A percentile compares a stretch with the other conserved stretches of the same genome.
These are phyloP conservation scores for Leucoraja erinaceus DNA, from an alignment of 2,113 vertebrate species.

Conservation along the genomic window DNA sequence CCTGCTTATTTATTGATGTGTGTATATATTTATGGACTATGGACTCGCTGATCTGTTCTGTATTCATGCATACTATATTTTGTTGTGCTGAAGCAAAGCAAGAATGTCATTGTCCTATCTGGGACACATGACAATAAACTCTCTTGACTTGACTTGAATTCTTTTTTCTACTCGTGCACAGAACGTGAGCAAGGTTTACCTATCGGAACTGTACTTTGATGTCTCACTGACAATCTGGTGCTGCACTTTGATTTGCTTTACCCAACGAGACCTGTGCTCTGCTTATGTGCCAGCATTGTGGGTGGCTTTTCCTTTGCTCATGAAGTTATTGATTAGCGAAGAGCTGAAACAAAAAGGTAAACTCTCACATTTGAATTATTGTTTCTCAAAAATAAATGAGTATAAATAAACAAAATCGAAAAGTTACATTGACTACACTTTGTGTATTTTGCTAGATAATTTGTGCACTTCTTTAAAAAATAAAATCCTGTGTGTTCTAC, in stretches of 20 bases:
- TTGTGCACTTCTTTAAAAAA: too few species aligned
- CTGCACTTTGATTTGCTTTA: constrained; percentile 64
- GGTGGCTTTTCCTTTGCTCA: constrained; percentile 79
- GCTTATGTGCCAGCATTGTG: constrained; percentile 81
- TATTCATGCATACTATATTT: too few species aligned
- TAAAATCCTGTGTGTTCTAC: too few species aligned
- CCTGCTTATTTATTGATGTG: too few species aligned
- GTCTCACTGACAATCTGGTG: constrained; percentile 77
- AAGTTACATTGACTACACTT: not conserved
- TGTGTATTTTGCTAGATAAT: not conserved
- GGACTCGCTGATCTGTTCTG: too few species aligned
- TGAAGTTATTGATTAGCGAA: constrained; percentile 66
- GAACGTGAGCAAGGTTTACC: constrained; percentile 64
- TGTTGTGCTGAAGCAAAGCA: too few species aligned
- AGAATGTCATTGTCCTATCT: too few species aligned
- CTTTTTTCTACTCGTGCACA: constrained; percentile 50
- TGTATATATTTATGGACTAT: too few species aligned
- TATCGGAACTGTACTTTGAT: constrained; percentile 83
- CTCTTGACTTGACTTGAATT: too few species aligned
- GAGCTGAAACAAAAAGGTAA: constrained; percentile 78
- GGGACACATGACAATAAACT: too few species aligned
- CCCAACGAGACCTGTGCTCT: constrained; percentile 73
- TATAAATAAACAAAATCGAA: not conserved
- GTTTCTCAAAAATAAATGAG: not conserved
- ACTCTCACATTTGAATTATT: constrained; percentile 13